phyloP scores from a whole-genome alignment of 2,113 vertebrate species.

The Pungitius pungitius region DNA sequence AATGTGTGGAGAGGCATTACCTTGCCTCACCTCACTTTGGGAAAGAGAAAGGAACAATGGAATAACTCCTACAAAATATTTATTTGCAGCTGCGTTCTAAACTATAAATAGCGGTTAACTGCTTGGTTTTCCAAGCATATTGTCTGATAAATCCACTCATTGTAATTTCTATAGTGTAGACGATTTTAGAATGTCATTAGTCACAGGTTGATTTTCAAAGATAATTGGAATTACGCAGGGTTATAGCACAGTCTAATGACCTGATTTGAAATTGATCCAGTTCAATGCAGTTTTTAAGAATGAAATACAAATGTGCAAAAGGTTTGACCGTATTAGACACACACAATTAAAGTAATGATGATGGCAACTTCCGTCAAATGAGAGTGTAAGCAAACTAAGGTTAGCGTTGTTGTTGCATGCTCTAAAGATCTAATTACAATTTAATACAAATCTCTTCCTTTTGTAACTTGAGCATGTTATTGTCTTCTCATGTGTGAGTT shows the following conservation, averaged over 20 bases:
- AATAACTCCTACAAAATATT: slow-evolving; percentile 12
- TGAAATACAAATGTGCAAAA: neutral
- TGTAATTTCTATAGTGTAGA: slow-evolving; percentile 3
- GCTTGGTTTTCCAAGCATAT: slow-evolving; percentile 5
- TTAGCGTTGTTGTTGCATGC: neutral
- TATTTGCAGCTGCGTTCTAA: slow-evolving; percentile 17
- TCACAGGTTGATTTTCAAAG: slow-evolving; percentile 42
- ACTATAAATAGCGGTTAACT: neutral
- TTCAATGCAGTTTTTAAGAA: slow-evolving; percentile 30
- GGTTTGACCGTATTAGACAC: neutral
- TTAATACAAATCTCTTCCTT: neutral
- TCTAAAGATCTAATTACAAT: neutral
- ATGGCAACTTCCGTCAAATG: neutral
- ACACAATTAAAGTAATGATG: no score
- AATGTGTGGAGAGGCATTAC: slow-evolving; percentile 37
- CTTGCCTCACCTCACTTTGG: slow-evolving; percentile 13
- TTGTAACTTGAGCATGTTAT: neutral
- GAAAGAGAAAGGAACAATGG: slow-evolving; percentile 10
- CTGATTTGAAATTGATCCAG: slow-evolving; percentile 12
- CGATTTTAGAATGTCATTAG: slow-evolving; percentile 45
- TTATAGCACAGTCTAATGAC: slow-evolving; percentile 31
- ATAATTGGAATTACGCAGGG: slow-evolving; percentile 41
- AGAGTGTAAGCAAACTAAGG: neutral
- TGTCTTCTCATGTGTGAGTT: neutral
- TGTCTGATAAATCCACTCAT: slow-evolving; percentile 19